These are phyloP conservation scores for Melanargia galathea DNA, from an alignment of 2,888 invertebrate species.

Conservation along the genomic window DNA sequence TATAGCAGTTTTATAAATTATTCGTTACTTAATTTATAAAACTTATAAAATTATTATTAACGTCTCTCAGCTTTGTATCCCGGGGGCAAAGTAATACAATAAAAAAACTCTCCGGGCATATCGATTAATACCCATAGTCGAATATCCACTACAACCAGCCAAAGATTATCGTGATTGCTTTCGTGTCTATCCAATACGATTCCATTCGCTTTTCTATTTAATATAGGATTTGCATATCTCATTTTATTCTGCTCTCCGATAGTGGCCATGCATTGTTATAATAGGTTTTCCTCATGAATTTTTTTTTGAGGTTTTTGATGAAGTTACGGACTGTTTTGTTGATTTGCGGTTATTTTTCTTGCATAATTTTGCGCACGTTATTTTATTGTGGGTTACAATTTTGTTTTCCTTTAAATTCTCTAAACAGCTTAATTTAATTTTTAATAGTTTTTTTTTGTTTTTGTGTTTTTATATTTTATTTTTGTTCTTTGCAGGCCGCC, in stretches of 20 bases:
- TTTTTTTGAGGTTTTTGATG: constrained; percentile 30
- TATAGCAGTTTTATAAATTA: too few species aligned
- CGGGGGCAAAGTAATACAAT: constrained; percentile 41
- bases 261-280: constrained; percentile 38
- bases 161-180: constrained; percentile 49
- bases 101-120: constrained; percentile 51
- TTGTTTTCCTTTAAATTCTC: too few species aligned
- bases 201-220: constrained; percentile 41
- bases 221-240: constrained; percentile 40
- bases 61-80: constrained; percentile 9
- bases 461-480: constrained; percentile 41
- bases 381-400: background rate
- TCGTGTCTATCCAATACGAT: constrained; percentile 40
- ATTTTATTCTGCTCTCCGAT: constrained; percentile 34
- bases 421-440: background rate
- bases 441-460: constrained; percentile 18
- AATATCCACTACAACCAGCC: constrained; percentile 55
- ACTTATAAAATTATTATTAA: too few species aligned
- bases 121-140: constrained; percentile 55
- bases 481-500: constrained; percentile 72
- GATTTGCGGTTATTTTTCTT: constrained; percentile 3
- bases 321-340: constrained; percentile 6
- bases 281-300: constrained; percentile 34
- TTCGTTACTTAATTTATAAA: too few species aligned
- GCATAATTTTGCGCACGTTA: too few species aligned